Evolutionary conservation across 2,797 vertebrate genomes (phyloP).

Genomic region (Tachyglossus aculeatus): DNA sequence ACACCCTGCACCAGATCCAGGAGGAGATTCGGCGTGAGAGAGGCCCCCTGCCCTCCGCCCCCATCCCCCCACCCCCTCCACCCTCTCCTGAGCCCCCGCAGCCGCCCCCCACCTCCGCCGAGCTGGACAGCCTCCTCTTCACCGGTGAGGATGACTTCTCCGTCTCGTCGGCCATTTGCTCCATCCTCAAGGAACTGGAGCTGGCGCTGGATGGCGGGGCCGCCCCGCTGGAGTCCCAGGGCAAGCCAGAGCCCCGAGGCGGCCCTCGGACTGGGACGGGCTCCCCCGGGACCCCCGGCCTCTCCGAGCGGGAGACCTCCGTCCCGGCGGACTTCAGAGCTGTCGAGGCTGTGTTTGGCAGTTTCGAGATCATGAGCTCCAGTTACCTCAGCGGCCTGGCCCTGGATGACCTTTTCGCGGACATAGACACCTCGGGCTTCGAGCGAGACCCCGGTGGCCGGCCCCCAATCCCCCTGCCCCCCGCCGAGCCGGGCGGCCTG

Average conservation of each 20-base stretch:
- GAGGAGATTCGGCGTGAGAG: conserved; percentile 52
- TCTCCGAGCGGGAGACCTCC: background rate
- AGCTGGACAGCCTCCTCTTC: conserved; percentile 56
- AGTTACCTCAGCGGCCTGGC: conserved; percentile 72
- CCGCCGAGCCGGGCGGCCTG: conserved; percentile 30
- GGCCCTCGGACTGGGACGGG: background rate
- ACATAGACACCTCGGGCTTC: conserved; percentile 80
- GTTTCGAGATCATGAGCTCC: conserved; percentile 72
- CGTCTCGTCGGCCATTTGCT: conserved; percentile 78
- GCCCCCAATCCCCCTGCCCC: background rate
- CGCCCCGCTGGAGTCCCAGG: conserved; percentile 1
- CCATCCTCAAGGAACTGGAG: conserved; percentile 74
- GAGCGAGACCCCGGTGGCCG: conserved; percentile 72
- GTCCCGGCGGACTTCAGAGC: background rate
- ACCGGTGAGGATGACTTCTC: conserved; percentile 79
- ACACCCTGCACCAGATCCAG: conserved; percentile 81
- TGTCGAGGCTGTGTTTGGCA: conserved; percentile 50
- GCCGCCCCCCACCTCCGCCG: too few species aligned
- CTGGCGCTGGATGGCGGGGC: conserved; percentile 38
- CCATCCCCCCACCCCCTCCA: background rate
- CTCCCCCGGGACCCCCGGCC: background rate
- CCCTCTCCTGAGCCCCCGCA: too few species aligned
- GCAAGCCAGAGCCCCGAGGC: conserved; percentile 13
- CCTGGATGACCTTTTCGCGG: conserved; percentile 80
- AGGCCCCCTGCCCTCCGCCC: background rate